phyloP scores from a whole-genome alignment of 2,797 vertebrate genomes.

The Glyptemys insculpta region DNA sequence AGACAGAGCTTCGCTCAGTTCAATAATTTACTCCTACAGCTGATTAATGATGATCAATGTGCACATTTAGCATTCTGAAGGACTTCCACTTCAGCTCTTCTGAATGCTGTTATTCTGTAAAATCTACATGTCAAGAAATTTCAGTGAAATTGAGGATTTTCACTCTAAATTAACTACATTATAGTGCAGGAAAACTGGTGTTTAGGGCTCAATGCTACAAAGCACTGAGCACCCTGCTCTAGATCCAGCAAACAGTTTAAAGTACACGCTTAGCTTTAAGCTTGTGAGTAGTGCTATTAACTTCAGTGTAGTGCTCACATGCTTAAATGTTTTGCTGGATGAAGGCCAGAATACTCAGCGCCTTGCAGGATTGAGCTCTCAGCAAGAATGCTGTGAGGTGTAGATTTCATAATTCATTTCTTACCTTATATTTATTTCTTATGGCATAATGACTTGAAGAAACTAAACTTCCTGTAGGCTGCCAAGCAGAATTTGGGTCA shows the following conservation, averaged over 20 bases:
- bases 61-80: background rate
- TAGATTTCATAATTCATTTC: background rate
- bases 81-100: background rate
- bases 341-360: background rate
- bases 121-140: background rate
- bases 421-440: background rate
- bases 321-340: background rate
- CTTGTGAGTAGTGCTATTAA: background rate
- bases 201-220: background rate
- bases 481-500: background rate
- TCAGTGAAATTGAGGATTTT: background rate
- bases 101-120: background rate
- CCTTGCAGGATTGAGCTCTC: background rate
- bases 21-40: too few relatives aligned
- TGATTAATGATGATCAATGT: background rate
- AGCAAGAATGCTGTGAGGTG: background rate
- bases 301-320: background rate
- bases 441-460: background rate
- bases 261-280: background rate
- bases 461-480: background rate
- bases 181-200: background rate
- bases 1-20: background rate
- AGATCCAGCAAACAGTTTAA: background rate
- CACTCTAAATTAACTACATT: background rate
- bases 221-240: background rate